A percentile compares a stretch with the other conserved stretches of the same genome.
Evolutionary conservation across 2,113 vertebrate species (phyloP).

Genomic region (Oenanthe melanoleuca): DNA sequence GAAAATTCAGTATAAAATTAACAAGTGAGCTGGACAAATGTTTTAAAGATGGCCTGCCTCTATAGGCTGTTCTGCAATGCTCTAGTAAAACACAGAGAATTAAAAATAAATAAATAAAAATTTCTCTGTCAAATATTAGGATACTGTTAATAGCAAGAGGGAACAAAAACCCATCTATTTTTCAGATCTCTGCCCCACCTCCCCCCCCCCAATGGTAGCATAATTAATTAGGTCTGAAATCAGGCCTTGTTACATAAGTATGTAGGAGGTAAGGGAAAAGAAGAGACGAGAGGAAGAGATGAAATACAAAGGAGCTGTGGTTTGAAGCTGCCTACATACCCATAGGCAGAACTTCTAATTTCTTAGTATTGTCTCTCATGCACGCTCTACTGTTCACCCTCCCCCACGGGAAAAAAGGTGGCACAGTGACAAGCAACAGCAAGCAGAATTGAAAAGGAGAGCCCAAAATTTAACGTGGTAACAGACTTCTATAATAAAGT

Average conservation of each 20-base stretch:
- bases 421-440: neutral
- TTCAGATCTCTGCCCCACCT: neutral
- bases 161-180: neutral
- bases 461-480: neutral
- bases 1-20: neutral
- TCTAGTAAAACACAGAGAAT: neutral
- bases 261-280: conserved; percentile 6
- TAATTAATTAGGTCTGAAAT: neutral
- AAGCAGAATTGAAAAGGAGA: neutral
- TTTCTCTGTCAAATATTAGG: neutral
- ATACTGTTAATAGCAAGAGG: neutral
- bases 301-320: conserved; percentile 10
- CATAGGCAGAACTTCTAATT: neutral
- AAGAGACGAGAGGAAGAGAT: conserved; percentile 8
- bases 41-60: neutral
- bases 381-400: neutral
- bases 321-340: conserved; percentile 7
- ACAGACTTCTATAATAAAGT: neutral
- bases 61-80: neutral
- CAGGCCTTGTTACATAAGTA: neutral
- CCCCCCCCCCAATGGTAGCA: neutral
- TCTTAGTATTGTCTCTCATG: neutral
- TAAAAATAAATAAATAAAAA: neutral
- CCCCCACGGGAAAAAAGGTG: neutral
- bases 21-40: neutral